These are phyloP conservation scores for Pampusana beccarii DNA, from an alignment of 2,113 vertebrate species.

Conservation along the genomic window DNA sequence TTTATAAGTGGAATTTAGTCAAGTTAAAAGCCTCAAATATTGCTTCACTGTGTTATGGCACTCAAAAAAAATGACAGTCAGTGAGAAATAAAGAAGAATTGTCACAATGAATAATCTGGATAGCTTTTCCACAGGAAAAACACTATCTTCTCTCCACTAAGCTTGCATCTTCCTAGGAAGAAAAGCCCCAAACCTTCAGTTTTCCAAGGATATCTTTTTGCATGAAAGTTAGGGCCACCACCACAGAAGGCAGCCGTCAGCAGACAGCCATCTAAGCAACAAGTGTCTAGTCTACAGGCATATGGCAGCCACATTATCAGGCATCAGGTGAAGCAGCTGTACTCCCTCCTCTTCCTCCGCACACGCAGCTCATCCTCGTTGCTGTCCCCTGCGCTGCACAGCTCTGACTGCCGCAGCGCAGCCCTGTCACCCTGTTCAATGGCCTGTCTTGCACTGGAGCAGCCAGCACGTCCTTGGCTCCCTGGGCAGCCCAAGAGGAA, in stretches of 20 bases:
- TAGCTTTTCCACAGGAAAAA: neutral
- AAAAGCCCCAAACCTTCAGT: neutral
- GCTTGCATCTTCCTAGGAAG: neutral
- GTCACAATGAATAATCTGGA: neutral
- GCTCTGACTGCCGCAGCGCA: neutral
- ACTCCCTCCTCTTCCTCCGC: neutral
- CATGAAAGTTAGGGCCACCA: neutral
- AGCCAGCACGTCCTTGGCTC: neutral
- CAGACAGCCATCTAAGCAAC: neutral
- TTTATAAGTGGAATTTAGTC: neutral
- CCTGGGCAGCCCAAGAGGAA: neutral
- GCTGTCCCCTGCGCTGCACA: neutral
- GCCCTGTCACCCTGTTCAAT: rapidly evolving
- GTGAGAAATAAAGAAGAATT: neutral
- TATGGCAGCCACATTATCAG: neutral
- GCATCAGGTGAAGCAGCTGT: neutral
- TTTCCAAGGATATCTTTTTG: neutral
- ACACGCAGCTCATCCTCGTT: neutral
- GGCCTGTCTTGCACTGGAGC: neutral
- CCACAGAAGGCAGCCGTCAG: neutral
- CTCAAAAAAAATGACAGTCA: neutral
- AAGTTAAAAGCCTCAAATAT: neutral
- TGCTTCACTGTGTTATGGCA: neutral
- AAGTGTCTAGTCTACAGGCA: neutral
- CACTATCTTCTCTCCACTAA: neutral